phyloP scores from a whole-genome alignment of 2,797 vertebrate genomes.

The Spinus olivaceus region DNA sequence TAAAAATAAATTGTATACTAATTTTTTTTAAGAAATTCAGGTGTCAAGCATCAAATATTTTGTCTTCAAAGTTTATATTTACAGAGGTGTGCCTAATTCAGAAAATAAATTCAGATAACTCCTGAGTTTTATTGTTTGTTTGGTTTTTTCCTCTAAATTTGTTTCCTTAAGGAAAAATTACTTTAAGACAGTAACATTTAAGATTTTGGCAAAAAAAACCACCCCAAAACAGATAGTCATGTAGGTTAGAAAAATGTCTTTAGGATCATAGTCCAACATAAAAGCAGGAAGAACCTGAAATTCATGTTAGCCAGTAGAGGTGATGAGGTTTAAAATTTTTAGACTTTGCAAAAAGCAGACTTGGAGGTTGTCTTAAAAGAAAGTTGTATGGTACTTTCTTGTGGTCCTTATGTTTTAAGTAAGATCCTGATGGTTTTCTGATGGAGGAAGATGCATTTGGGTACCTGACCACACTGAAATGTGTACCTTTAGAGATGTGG shows the following conservation, averaged over 20 bases:
- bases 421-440: background rate
- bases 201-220: background rate
- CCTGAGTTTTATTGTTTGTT: background rate
- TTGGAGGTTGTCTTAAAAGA: background rate
- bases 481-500: background rate
- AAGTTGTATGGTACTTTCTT: accelerated
- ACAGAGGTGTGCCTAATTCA: background rate
- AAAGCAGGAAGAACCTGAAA: background rate
- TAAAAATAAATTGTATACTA: background rate
- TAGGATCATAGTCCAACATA: background rate
- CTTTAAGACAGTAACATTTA: background rate
- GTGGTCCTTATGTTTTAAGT: background rate
- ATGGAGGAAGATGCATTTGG: background rate
- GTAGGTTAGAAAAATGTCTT: background rate
- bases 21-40: background rate
- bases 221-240: no score
- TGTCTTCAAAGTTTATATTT: background rate
- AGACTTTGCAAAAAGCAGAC: background rate
- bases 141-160: background rate
- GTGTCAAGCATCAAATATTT: background rate
- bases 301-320: background rate
- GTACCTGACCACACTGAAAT: background rate
- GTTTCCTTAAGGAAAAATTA: background rate
- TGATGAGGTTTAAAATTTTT: background rate
- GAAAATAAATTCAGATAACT: background rate